Percentiles rank a stretch among this genome's conserved stretches.
Conservation (phyloP, 2,888 invertebrate genomes). For the Drosophila parthenogenetica region DNA sequence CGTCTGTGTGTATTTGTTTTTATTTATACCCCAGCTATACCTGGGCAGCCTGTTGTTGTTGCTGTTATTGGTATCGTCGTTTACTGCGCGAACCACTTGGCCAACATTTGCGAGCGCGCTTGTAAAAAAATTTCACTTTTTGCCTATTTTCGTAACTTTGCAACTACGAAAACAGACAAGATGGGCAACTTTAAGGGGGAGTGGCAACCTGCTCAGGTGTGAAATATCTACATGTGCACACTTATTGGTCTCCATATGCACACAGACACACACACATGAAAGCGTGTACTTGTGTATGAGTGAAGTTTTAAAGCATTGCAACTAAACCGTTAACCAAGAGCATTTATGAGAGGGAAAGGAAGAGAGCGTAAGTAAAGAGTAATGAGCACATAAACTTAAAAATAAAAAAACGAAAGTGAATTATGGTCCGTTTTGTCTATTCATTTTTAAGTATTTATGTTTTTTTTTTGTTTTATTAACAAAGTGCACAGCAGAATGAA, state of each 20-base stretch:
- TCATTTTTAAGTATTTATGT: slow-evolving; percentile 5
- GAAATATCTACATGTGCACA: slow-evolving; percentile 40
- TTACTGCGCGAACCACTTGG: slow-evolving; percentile 46
- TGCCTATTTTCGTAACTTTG: slow-evolving; percentile 57
- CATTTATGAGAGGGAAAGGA: not conserved
- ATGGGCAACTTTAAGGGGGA: slow-evolving; percentile 27
- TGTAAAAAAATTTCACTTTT: slow-evolving; percentile 70
- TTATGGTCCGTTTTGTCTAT: slow-evolving; percentile 15
- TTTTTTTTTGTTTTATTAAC: not conserved
- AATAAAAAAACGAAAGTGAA: slow-evolving; percentile 46
- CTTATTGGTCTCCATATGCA: slow-evolving; percentile 17
- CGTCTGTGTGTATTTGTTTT: slow-evolving; percentile 39
- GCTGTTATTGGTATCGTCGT: slow-evolving; percentile 38
- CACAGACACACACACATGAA: slow-evolving; percentile 10
- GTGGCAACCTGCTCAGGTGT: slow-evolving; percentile 56
- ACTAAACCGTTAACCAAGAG: slow-evolving; percentile 17
- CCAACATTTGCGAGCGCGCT: slow-evolving; percentile 51
- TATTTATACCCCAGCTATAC: slow-evolving; percentile 59
- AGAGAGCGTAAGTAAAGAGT: slow-evolving; percentile 12
- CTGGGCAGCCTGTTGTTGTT: slow-evolving; percentile 41
- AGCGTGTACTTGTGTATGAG: not conserved
- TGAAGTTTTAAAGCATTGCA: slow-evolving; percentile 17
- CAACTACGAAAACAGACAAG: slow-evolving; percentile 30
- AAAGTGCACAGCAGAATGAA: slow-evolving; percentile 30
- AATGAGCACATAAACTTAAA: slow-evolving; percentile 4